Evolutionary conservation across 2,113 vertebrate genomes (phyloP), one percentile per base, ranked within the genome.

Genomic region (Antechinus stuartii): DNA sequence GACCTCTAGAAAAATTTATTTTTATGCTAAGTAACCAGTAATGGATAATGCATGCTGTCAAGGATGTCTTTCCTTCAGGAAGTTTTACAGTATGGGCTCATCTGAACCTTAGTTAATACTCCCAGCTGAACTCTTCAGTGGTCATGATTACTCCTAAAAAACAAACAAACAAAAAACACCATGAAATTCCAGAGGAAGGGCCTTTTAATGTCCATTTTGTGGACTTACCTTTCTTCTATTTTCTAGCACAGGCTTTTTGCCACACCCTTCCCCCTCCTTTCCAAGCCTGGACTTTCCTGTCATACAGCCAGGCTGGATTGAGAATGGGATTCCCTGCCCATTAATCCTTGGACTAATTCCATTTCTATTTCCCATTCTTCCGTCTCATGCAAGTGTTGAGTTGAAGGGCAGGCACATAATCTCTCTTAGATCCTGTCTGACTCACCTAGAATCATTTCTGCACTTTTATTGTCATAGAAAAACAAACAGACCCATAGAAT

Each of bases 271-370:
- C n/a, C 95, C 90, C 93, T 95, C 94, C 57, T 97, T 89, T 26
- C 50, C 0, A 0, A 91, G 95, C 57, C 93, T 92, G 94, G 89
- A 61, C 95, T 0, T 0, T 93, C n/a, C 90, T 8, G 0, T 93
- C 94, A 94, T 91, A 95, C 47, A 35, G 92, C 89, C 96, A 92
- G 0, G 0, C 90, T 95, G 94, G 97, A 93, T 94, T 27, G 49
- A 98, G 90, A 97, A 95, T 0, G 16, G 95, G 93, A 84, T 97
- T 96, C 89, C 94, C 92, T 97, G 96, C 96, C 95, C 96, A 56
- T 97, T 97, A 0, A 3, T 96, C 84, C 30, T 84, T 95, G 97
- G 91, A 97, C 3, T 2, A 11, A 57, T 90, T 96, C 95, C 95
- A 97, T 93, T 95, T 95, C 91, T 93, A 97, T 97, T 97, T 95